Conservation (phyloP, 2,888 invertebrate genomes). For the Steromphala cineraria region DNA sequence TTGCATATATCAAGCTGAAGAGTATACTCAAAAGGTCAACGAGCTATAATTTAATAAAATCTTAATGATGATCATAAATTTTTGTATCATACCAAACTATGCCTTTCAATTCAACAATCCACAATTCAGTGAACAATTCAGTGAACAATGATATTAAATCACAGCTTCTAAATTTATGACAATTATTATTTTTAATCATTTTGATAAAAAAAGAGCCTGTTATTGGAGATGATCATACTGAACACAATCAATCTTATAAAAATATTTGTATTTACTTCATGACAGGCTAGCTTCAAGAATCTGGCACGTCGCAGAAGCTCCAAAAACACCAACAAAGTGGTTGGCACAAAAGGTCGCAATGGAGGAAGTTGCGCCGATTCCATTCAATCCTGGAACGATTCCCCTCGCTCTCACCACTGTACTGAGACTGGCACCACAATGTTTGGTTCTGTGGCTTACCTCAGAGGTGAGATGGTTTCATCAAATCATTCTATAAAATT, state of each 20-base stretch:
- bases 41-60: too few species aligned
- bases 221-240: too few species aligned
- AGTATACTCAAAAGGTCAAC: too few species aligned
- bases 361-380: not conserved
- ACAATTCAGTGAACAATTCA: too few species aligned
- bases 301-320: slow-evolving; percentile 49
- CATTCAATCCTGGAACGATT: slow-evolving; percentile 16
- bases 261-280: not conserved
- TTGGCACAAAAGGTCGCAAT: slow-evolving; percentile 14
- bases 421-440: slow-evolving; percentile 43
- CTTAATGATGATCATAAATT: too few species aligned
- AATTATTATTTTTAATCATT: too few species aligned
- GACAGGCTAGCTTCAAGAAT: slow-evolving; percentile 61
- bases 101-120: too few species aligned
- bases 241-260: not conserved
- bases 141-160: too few species aligned
- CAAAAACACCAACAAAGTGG: slow-evolving; percentile 33
- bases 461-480: slow-evolving; percentile 50
- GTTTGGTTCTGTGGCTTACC: slow-evolving; percentile 65
- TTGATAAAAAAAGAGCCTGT: too few species aligned
- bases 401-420: slow-evolving; percentile 24
- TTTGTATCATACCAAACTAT: too few species aligned
- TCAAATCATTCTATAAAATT: not conserved
- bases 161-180: too few species aligned
- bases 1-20: too few species aligned